These are phyloP conservation scores for Jaculus jaculus DNA, from an alignment of 2,113 vertebrate genomes.

Conservation along the genomic window DNA sequence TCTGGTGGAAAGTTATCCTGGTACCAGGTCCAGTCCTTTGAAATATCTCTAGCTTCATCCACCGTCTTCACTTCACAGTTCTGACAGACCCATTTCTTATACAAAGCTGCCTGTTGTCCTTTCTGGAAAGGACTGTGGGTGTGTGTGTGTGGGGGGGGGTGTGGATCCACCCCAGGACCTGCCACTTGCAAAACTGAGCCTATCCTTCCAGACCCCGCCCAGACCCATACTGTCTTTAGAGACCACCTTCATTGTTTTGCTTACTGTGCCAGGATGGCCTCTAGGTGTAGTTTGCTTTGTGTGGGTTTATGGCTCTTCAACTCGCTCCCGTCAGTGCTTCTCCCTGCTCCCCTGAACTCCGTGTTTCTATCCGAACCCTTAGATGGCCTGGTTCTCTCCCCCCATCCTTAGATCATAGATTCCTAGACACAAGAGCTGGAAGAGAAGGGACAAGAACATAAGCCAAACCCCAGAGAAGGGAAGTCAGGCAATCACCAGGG, in stretches of 20 bases:
- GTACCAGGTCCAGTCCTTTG: not conserved
- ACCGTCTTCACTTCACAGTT: not conserved
- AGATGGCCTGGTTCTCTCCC: not conserved
- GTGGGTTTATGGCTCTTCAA: not conserved
- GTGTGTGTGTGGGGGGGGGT: too few relatives aligned
- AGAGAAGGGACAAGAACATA: not conserved
- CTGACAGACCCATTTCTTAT: not conserved
- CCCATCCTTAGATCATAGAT: not conserved
- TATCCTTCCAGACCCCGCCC: too few relatives aligned
- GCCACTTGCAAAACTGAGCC: not conserved
- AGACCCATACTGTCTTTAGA: not conserved
- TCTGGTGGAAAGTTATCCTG: conserved; percentile 27
- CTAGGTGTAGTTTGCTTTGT: not conserved
- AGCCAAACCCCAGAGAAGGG: not conserved
- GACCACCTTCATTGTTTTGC: not conserved
- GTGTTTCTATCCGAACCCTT: not conserved
- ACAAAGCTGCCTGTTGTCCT: not conserved
- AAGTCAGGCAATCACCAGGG: not conserved
- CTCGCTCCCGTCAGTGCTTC: not conserved
- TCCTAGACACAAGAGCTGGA: conserved; percentile 28
- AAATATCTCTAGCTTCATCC: conserved; percentile 1
- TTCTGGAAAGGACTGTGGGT: not conserved
- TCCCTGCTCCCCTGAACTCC: not conserved
- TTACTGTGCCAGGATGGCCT: not conserved
- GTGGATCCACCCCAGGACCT: not conserved